Base-by-base conservation (phyloP, 2,888 invertebrate species). In the Ichneumoninae sp. region DNA sequence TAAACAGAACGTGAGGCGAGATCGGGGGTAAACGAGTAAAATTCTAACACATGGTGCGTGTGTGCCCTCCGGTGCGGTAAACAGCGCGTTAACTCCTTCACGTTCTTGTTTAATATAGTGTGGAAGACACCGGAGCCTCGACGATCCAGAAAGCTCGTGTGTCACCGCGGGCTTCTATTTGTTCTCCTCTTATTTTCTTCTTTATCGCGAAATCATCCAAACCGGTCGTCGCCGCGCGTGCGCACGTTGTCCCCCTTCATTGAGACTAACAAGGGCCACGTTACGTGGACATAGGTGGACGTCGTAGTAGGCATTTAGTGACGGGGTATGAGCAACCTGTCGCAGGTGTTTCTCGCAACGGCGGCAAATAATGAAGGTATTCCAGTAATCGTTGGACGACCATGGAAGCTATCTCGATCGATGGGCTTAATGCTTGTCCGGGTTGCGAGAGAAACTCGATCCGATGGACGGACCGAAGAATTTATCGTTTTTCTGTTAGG, bases 1-100 rank as follows among this genome's bases (percentile, higher is more conserved):
- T 80, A 82, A 82, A 85, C 85, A 78, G 54, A 63, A 26, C 19
- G 50, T 40, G 63, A 26, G 60, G 3, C 50, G 65, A 66, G 74
- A 84, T 76, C 47, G 77, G 19, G 73, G 44, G 73, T 68, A 79
- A 79, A 78, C 82, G 81, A 82, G 82, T 75, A 60, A 82, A 82
- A 85, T 85, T 71, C 30, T 50, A 85, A 85, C 82, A 85, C 85
- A 79, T 80, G 85, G 81, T 81, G 73, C 70, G 57, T 74, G 54
- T 66, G 30, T 70, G 44, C 16, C 1, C 44, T 75, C 54, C n/a
- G 44, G 19, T 52, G 40, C 63, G 16, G 63, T 63, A 63, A 63
- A 63, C 33, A 63, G 63, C 16, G 7, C 33, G 30, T 30, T 57
- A 16, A 26, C 57, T 57, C 16, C 33, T 6, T n/a, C 30, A 7